Evolutionary conservation across 2,797 vertebrate genomes (phyloP), one percentile per base, ranked within the genome.

Genomic region (Esox masquinongy): DNA sequence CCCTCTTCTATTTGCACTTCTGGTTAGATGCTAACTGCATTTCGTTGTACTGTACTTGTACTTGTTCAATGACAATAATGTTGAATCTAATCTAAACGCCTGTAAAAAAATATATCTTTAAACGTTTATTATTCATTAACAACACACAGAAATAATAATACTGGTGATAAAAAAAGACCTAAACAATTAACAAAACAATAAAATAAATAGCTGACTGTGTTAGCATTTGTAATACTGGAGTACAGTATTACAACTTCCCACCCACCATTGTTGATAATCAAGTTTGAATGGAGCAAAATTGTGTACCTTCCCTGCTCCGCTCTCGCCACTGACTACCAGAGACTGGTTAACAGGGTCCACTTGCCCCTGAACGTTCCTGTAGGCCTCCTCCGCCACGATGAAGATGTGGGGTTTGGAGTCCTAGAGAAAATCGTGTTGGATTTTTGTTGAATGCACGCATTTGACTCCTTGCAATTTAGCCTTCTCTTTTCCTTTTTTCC

Each of bases 241-340:
- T 34, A 2, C 34, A 34, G 34, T 2, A 5, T 34, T 5, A 59
- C 11, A 8, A 61, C 24, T 59, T 50, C n/a, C n/a, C 16, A 19
- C 5, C 4, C 19, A 56, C 51, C 6, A 3, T 9, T n/a, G 19
- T 53, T 19, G 22, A 61, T 61, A 12, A n/a, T n/a, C 17, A 9
- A n/a, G 50, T 53, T 53, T 53, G 36, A 39, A 39, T 39, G 36
- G 7, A 39, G 5, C 36, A 39, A 4, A 3, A 59, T 12, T 11
- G 39, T 85, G 91, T 89, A 99, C 98, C 96, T 99, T 99, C 81
- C 97, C 97, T 77, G 98, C 97, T 74, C 98, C 98, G 8, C 97
- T 99, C 91, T 99, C 98, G 59, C 98, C 98, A 29, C 97, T 99
- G 85, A 99, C 96, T 85, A 99, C 94, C 84, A 99, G 90, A 2